Evolutionary conservation across 1,140 invertebrate species (phyloP).

Genomic region (Choristoneura fumiferana): DNA sequence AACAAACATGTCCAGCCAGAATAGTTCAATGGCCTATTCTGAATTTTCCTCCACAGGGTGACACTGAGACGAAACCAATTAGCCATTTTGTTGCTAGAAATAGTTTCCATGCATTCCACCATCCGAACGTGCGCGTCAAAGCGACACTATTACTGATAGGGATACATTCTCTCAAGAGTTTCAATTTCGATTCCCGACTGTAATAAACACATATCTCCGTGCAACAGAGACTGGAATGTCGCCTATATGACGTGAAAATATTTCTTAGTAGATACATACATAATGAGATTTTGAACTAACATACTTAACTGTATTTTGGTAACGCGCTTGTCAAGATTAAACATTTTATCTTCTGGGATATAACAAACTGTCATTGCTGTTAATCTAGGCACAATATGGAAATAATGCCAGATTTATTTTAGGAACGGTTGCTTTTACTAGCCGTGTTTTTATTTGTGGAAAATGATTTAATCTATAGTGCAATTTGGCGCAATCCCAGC

Average conservation of each 20-base stretch:
- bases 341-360: too few species aligned
- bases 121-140: background rate
- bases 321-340: too few species aligned
- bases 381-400: too few species aligned
- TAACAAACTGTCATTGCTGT: too few species aligned
- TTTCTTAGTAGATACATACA: background rate
- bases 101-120: background rate
- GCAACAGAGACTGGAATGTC: background rate
- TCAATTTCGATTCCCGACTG: background rate
- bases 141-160: background rate
- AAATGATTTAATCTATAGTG: background rate
- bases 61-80: background rate
- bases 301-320: too few species aligned
- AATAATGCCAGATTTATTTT: too few species aligned
- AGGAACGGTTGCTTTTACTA: too few species aligned
- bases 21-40: too few species aligned
- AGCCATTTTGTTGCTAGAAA: constrained; percentile 1
- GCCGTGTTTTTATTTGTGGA: too few species aligned
- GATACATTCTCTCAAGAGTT: background rate
- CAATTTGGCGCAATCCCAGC: background rate
- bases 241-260: background rate
- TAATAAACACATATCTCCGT: constrained; percentile 11
- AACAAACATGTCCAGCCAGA: too few species aligned
- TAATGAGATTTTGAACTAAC: too few species aligned
- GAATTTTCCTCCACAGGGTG: too few species aligned